Evolutionary conservation across 2,888 invertebrate genomes (phyloP), one percentile per base, ranked within the genome.

Genomic region (Sabatieria punctata): DNA sequence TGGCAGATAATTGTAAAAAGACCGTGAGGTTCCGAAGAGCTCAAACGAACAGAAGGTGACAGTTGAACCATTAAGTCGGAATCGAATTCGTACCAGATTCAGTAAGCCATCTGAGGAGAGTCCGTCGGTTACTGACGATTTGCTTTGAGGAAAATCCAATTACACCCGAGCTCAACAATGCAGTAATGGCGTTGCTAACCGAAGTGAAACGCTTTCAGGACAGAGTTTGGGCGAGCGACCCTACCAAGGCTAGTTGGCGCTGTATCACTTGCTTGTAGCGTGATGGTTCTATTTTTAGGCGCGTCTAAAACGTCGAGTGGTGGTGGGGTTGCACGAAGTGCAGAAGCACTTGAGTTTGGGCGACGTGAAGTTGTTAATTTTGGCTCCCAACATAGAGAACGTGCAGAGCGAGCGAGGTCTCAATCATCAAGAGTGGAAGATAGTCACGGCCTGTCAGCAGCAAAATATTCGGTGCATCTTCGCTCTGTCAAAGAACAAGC

Each of bases 301-400:
- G 22, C 51, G 52, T 40, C 51, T 52, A 8, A 76, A 74, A 57
- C 65, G 73, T 43, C 69, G 78, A 44, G 70, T 76, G 48, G 74
- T 78, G 1, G 65, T 74, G 41, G 79, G 79, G 8, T 70, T 79
- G 41, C 73, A 75, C 41, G 77, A 79, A 63, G 71, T 74, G 1
- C 68, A 71, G 41, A 74, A 74, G 50, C 74, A 73, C 55, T 58
- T 78, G n/a, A 67, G 68, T 38, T 62, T 75, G 24, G 72, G 71
- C 47, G 76, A 75, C 61, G 65, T 77, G 1, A 75, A 75, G 57
- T 63, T 76, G 49, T 64, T 78, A 6, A 66, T 79, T 6, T 68
- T 79, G 41, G 77, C 78, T 8, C 74, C 77, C 2, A 76, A 79
- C 60, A 68, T 78, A 55, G 23, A 38, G 23, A n/a, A n/a, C n/a